Conservation (phyloP, 2,113 vertebrate species). For the Pseudolaguvia tuberculata region DNA sequence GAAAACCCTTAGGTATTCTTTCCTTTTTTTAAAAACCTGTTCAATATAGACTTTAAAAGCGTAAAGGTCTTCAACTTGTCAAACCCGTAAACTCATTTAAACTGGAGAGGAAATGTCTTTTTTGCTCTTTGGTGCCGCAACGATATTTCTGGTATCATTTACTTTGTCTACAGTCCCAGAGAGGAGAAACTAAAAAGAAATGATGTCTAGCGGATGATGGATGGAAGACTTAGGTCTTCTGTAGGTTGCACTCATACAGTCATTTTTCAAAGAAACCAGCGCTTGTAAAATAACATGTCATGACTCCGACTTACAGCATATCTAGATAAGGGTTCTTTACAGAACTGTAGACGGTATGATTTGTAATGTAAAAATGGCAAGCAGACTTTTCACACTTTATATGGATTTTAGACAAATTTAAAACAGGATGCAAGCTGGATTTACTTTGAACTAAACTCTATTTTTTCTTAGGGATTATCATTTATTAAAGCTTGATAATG, state of each 20-base stretch:
- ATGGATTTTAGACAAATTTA: background rate
- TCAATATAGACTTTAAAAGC: constrained; percentile 47
- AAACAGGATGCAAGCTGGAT: background rate
- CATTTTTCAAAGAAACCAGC: constrained; percentile 21
- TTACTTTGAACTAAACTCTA: background rate
- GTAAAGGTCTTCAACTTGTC: constrained; percentile 41
- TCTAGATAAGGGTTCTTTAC: background rate
- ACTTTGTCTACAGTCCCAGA: constrained; percentile 29
- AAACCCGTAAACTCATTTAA: constrained; percentile 46
- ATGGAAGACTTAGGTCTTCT: constrained; percentile 30
- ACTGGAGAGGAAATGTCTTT: constrained; percentile 41
- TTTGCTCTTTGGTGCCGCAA: constrained; percentile 23
- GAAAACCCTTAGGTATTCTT: constrained; percentile 31
- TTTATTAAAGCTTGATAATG: no score
- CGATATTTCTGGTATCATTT: constrained; percentile 48
- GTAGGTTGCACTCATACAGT: constrained; percentile 12
- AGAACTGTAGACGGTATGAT: background rate
- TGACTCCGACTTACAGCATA: constrained; percentile 7
- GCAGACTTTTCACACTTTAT: background rate
- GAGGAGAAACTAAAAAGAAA: constrained; percentile 29
- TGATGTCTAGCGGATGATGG: constrained; percentile 39
- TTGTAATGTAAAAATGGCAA: background rate
- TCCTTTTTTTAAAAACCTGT: constrained; percentile 32
- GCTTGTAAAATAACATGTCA: constrained; percentile 17
- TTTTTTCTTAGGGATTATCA: no score